Evolutionary conservation across 2,888 invertebrate genomes (phyloP).

Genomic region (Strigamia transsilvanica): DNA sequence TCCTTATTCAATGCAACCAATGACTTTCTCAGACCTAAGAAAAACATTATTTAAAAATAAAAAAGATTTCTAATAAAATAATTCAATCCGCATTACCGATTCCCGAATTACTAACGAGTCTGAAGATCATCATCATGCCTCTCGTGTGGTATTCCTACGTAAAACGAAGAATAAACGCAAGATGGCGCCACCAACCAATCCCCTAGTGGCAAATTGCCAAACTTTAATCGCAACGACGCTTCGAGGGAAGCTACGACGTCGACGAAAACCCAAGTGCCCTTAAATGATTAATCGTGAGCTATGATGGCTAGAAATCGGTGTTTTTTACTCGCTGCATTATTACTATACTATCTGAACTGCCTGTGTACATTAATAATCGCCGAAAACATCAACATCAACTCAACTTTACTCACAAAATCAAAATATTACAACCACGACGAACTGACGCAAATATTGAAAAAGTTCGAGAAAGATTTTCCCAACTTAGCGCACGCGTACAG

Average conservation of each 20-base stretch:
- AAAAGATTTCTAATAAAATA: neutral
- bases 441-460: slow-evolving; percentile 74
- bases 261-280: neutral
- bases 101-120: neutral
- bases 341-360: neutral
- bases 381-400: neutral
- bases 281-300: neutral
- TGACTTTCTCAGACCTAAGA: neutral
- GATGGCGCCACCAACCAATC: too few species aligned
- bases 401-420: slow-evolving; percentile 66
- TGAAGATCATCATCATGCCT: neutral
- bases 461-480: slow-evolving; percentile 73
- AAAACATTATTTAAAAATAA: neutral
- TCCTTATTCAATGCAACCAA: neutral
- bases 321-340: neutral
- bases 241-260: neutral
- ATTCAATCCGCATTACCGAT: neutral
- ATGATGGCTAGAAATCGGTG: neutral
- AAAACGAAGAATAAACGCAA: too few species aligned
- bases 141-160: neutral
- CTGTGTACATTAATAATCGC: neutral
- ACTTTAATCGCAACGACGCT: too few species aligned
- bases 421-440: slow-evolving; percentile 79
- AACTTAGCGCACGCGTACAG: slow-evolving; percentile 62
- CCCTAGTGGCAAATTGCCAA: too few species aligned